phyloP scores from a whole-genome alignment of 2,888 invertebrate species.

The Drosophila falleni region DNA sequence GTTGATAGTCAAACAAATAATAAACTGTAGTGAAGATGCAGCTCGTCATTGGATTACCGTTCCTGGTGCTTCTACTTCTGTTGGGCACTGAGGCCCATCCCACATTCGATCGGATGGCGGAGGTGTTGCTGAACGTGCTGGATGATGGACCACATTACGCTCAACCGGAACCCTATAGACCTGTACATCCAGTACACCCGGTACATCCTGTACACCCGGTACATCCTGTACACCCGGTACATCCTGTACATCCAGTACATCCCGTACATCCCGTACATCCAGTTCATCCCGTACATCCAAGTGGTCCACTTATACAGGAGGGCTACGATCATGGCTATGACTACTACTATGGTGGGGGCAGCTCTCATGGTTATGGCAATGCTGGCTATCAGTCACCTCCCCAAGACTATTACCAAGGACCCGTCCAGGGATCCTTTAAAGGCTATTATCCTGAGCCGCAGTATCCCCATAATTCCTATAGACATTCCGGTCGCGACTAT shows the following conservation, averaged over 20 bases:
- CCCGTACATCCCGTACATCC: constrained; percentile 9
- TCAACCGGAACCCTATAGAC: constrained; percentile 6
- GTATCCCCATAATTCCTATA: constrained; percentile 32
- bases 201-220: constrained; percentile 14
- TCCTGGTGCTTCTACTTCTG: constrained; percentile 27
- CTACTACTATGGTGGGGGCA: constrained; percentile 68
- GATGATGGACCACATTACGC: constrained; percentile 32
- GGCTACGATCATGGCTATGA: constrained; percentile 73
- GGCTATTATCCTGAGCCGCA: constrained; percentile 48
- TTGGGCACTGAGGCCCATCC: constrained; percentile 48
- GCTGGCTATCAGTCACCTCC: constrained; percentile 27
- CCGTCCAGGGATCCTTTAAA: constrained; percentile 18
- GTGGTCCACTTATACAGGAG: constrained; percentile 63
- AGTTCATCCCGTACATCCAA: constrained; percentile 7
- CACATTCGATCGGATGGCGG: constrained; percentile 73
- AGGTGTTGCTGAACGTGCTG: constrained; percentile 56
- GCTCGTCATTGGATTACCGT: constrained; percentile 23
- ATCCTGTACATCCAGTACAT: constrained; percentile 18
- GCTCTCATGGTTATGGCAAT: constrained; percentile 40
- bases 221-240: not conserved
- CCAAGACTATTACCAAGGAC: constrained; percentile 46
- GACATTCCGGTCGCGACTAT: constrained; percentile 34
- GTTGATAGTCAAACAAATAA: constrained; percentile 8
- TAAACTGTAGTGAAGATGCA: constrained; percentile 44
- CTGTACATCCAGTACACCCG: constrained; percentile 11